A percentile compares a stretch with the other conserved stretches of the same genome.
Evolutionary conservation across 2,797 vertebrate species (phyloP).

Genomic region (Cuniculus paca): DNA sequence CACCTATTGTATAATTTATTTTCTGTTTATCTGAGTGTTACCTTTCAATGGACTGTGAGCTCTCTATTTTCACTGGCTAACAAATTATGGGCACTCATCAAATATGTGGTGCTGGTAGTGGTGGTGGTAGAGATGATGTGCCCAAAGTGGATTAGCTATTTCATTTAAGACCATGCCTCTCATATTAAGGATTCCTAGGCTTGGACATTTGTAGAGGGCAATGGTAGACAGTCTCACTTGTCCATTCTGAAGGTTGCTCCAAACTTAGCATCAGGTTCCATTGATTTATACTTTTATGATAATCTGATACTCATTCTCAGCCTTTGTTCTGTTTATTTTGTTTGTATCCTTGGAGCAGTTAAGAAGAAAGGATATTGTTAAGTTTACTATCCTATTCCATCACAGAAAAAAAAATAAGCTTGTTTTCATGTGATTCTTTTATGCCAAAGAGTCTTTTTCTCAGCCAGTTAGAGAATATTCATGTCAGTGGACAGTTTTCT

Average conservation of each 20-base stretch:
- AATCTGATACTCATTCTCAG: slow-evolving; percentile 49
- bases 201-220: not conserved
- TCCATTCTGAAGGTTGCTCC: not conserved
- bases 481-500: slow-evolving; percentile 60
- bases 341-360: slow-evolving; percentile 52
- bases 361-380: slow-evolving; percentile 52
- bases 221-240: not conserved
- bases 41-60: slow-evolving; percentile 36
- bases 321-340: slow-evolving; percentile 59
- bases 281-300: slow-evolving; percentile 27
- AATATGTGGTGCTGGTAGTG: not conserved
- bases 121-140: not conserved
- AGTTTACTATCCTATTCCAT: slow-evolving; percentile 28
- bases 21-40: slow-evolving; percentile 4
- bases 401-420: slow-evolving; percentile 33
- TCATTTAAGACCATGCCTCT: not conserved
- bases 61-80: not conserved
- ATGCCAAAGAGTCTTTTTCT: rapidly evolving
- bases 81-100: not conserved
- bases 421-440: not conserved
- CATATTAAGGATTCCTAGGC: not conserved
- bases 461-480: slow-evolving; percentile 2
- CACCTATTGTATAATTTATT: not conserved
- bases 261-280: slow-evolving; percentile 24
- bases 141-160: not conserved